Conservation (phyloP, 2,113 vertebrate species). For the Tretioscincus oriximinensis region DNA sequence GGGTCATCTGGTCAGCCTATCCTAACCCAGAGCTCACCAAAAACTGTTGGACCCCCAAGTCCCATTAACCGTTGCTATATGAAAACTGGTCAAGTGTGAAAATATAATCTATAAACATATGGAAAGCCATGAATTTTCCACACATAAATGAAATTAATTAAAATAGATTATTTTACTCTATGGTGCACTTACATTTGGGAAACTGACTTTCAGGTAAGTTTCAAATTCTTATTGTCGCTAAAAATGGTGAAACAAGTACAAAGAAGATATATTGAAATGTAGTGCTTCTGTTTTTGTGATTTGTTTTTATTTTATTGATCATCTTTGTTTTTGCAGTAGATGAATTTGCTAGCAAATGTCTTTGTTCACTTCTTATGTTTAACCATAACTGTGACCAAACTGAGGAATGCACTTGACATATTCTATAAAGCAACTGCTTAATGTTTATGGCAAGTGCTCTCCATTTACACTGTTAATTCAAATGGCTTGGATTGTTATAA, state of each 20-base stretch:
- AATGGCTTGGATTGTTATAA: slow-evolving; percentile 69
- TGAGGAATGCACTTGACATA: slow-evolving; percentile 74
- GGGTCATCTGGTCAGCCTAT: too few relatives aligned
- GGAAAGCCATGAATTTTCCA: not conserved
- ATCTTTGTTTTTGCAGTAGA: slow-evolving; percentile 44
- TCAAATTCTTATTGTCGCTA: slow-evolving; percentile 20
- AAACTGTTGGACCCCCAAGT: not conserved
- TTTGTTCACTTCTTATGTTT: slow-evolving; percentile 58
- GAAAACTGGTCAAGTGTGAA: not conserved
- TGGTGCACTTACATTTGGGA: not conserved
- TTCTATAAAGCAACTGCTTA: slow-evolving; percentile 73
- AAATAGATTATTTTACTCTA: not conserved
- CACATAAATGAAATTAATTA: not conserved
- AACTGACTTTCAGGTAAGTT: not conserved
- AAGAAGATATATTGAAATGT: slow-evolving; percentile 11
- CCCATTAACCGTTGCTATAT: not conserved
- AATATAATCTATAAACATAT: not conserved
- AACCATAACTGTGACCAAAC: slow-evolving; percentile 81
- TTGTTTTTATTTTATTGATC: slow-evolving; percentile 46
- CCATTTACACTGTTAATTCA: slow-evolving; percentile 74
- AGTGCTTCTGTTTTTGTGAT: slow-evolving; percentile 23
- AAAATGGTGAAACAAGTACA: not conserved
- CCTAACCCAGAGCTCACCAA: not conserved
- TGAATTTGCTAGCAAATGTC: slow-evolving; percentile 59
- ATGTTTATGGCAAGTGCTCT: slow-evolving; percentile 72